Evolutionary conservation across 53 echinoderm and acorn worm genomes (phyloP).

Genomic region (Astropecten irregularis): DNA sequence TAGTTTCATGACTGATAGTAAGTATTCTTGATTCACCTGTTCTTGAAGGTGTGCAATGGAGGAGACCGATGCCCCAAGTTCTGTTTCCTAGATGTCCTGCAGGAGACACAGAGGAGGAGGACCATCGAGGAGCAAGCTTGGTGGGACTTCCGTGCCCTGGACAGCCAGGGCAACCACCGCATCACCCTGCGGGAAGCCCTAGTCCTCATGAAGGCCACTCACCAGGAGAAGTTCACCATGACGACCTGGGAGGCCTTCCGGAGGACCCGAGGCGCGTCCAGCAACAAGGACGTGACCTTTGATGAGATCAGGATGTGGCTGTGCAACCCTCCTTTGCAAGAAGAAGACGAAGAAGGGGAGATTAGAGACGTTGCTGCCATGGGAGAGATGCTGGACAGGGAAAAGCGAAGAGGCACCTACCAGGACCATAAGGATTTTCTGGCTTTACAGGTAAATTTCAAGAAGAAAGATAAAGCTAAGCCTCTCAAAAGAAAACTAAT

Average conservation of each 20-base stretch:
- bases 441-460: slow-evolving; percentile 75
- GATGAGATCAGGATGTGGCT: slow-evolving; percentile 94
- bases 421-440: slow-evolving; percentile 76
- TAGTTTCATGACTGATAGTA: no score
- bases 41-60: slow-evolving; percentile 34
- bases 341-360: slow-evolving; percentile 29
- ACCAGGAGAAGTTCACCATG: slow-evolving; percentile 88
- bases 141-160: slow-evolving; percentile 98
- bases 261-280: slow-evolving; percentile 64
- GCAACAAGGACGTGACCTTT: slow-evolving; percentile 69
- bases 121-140: slow-evolving; percentile 82
- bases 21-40: no score
- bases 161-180: slow-evolving; percentile 65
- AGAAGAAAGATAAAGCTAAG: no score
- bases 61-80: slow-evolving; percentile 64
- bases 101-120: slow-evolving; percentile 87
- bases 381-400: slow-evolving; percentile 73
- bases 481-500: no score
- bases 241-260: slow-evolving; percentile 83
- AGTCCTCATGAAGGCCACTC: slow-evolving; percentile 90
- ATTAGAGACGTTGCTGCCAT: slow-evolving; percentile 54
- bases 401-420: slow-evolving; percentile 75
- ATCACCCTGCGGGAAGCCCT: slow-evolving; percentile 85
- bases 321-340: slow-evolving; percentile 71
- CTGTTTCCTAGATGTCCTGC: slow-evolving; percentile 82